Evolutionary conservation across 2,797 vertebrate genomes (phyloP).

Genomic region (Coregonus ussuriensis): DNA sequence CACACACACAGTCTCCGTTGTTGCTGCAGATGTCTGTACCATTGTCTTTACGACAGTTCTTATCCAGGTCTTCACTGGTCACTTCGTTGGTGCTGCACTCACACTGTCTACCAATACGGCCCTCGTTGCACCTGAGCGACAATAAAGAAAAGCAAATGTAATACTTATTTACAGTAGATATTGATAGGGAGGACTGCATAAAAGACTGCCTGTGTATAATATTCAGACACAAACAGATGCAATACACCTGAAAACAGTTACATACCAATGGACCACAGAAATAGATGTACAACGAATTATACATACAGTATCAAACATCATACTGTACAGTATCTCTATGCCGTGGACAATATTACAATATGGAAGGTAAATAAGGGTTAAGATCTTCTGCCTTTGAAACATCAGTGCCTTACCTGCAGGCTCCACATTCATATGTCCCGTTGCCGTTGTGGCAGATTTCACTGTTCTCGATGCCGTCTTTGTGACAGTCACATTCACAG

Average conservation of each 20-base stretch:
- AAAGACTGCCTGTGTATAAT: too few species aligned
- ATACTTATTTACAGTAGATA: too few species aligned
- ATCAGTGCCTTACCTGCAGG: conserved; percentile 85
- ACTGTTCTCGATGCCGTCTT: conserved; percentile 77
- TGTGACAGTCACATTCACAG: conserved; percentile 91
- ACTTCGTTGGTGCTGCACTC: conserved; percentile 97
- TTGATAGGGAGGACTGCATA: too few species aligned
- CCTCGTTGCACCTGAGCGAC: conserved; percentile 86
- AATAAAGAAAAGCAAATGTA: too few species aligned
- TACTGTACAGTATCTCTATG: too few species aligned
- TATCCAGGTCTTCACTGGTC: conserved; percentile 94
- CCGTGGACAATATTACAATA: too few species aligned
- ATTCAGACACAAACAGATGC: too few species aligned
- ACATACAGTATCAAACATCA: too few species aligned
- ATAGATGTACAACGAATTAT: too few species aligned
- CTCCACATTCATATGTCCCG: conserved; percentile 94
- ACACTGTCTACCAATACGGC: conserved; percentile 88
- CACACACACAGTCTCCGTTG: conserved; percentile 96
- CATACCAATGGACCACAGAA: too few species aligned
- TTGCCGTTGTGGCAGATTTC: conserved; percentile 83
- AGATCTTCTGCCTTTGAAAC: neutral
- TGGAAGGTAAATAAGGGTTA: neutral
- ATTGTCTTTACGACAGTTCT: conserved; percentile 91
- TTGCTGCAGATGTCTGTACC: conserved; percentile 95
- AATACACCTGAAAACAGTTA: too few species aligned